These are phyloP conservation scores for Protomyctophum bolini DNA, from an alignment of 2,113 vertebrate species.

Conservation along the genomic window DNA sequence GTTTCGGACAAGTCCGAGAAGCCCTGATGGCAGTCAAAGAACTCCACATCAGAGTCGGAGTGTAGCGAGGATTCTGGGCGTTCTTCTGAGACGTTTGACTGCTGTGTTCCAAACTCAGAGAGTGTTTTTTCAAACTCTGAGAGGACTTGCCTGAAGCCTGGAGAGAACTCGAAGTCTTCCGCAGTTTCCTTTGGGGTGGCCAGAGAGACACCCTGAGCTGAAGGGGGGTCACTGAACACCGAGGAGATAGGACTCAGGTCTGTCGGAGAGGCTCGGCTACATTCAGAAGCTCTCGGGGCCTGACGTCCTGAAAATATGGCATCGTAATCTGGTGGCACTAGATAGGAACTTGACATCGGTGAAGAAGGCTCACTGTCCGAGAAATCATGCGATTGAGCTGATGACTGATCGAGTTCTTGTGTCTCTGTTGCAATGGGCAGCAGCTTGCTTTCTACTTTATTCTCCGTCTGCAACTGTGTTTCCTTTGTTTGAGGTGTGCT, in stretches of 20 bases:
- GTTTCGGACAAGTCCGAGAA: conserved; percentile 70
- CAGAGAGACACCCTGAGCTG: conserved; percentile 21
- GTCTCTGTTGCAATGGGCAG: conserved; percentile 2
- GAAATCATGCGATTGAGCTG: background rate
- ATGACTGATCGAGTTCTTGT: conserved; percentile 3
- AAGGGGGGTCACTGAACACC: conserved; percentile 32
- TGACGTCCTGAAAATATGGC: conserved; percentile 51
- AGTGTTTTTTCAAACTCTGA: conserved; percentile 55
- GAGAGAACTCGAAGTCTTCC: conserved; percentile 44
- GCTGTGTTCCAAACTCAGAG: conserved; percentile 15
- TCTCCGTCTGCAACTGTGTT: conserved; percentile 25
- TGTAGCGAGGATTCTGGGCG: conserved; percentile 40
- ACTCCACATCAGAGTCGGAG: conserved; percentile 73
- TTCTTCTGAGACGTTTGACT: background rate
- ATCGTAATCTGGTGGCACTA: conserved; percentile 54
- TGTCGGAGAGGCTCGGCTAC: conserved; percentile 19
- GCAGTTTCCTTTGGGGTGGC: background rate
- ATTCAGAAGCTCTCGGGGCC: conserved; percentile 44
- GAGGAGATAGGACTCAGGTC: conserved; percentile 52
- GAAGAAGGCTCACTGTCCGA: conserved; percentile 43
- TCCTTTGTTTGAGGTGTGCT: conserved; percentile 48
- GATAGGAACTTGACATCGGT: conserved; percentile 45
- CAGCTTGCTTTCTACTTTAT: conserved; percentile 11
- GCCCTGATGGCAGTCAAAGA: conserved; percentile 73
- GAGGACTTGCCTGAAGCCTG: conserved; percentile 51